These are phyloP conservation scores for Tromatobia lineatoria DNA, from an alignment of 2,888 invertebrate species.

Conservation along the genomic window DNA sequence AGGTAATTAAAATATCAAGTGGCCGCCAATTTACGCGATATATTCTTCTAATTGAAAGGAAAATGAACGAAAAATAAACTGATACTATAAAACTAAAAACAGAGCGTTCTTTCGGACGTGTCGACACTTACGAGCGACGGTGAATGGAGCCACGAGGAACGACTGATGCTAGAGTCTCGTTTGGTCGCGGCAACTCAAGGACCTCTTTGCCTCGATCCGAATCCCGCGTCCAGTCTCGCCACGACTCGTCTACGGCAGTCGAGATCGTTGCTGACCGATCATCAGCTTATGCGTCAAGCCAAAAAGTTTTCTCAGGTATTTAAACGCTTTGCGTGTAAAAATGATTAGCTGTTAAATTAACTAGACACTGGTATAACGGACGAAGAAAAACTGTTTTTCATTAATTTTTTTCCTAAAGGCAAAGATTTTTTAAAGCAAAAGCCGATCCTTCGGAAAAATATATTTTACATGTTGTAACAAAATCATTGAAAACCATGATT, in stretches of 20 bases:
- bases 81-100: constrained; percentile 6
- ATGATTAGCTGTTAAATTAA: too few species aligned
- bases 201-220: constrained; percentile 95
- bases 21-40: not conserved
- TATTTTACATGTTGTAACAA: too few species aligned
- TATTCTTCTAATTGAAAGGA: not conserved
- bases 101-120: constrained; percentile 84
- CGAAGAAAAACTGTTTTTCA: too few species aligned
- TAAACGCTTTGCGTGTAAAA: not conserved
- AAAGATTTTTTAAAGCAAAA: too few species aligned
- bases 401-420: too few species aligned
- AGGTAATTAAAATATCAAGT: constrained; percentile 87
- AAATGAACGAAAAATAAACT: not conserved
- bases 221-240: constrained; percentile 92
- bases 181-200: constrained; percentile 94
- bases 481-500: too few species aligned
- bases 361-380: not conserved
- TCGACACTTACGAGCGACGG: constrained; percentile 83
- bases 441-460: too few species aligned
- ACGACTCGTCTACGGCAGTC: constrained; percentile 92
- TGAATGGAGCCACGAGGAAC: constrained; percentile 91
- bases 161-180: constrained; percentile 93
- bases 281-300: constrained; percentile 91
- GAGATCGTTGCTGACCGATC: constrained; percentile 91
- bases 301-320: constrained; percentile 92